phyloP scores from a whole-genome alignment of 2,113 vertebrate genomes.

The Cynocephalus volans region DNA sequence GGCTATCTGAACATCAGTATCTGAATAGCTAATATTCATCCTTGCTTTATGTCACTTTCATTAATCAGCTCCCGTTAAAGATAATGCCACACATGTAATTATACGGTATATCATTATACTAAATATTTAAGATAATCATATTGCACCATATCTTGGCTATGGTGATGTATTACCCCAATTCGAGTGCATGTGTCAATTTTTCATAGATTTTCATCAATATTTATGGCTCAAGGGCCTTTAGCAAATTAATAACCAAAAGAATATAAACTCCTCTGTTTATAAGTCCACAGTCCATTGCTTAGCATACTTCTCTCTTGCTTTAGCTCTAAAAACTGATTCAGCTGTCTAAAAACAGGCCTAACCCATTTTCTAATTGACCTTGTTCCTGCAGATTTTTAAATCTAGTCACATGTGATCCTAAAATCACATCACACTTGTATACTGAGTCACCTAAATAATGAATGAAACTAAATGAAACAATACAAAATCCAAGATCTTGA shows the following conservation, averaged over 20 bases:
- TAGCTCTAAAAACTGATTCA: background rate
- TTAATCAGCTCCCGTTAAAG: slow-evolving; percentile 73
- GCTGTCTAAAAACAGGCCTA: slow-evolving; percentile 50
- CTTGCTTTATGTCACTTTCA: slow-evolving; percentile 52
- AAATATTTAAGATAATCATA: slow-evolving; percentile 73
- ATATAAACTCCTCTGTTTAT: background rate
- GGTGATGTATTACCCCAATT: slow-evolving; percentile 46
- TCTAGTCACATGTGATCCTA: slow-evolving; percentile 3
- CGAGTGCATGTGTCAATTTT: slow-evolving; percentile 58
- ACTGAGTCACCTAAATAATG: slow-evolving; percentile 46
- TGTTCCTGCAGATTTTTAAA: background rate
- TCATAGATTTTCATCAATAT: slow-evolving; percentile 70
- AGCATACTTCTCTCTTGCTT: slow-evolving; percentile 12
- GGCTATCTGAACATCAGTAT: slow-evolving; percentile 52
- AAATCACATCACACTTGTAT: slow-evolving; percentile 33
- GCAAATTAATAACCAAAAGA: slow-evolving; percentile 73
- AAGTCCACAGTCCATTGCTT: background rate
- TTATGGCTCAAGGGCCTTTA: slow-evolving; percentile 37
- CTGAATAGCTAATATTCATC: slow-evolving; percentile 72
- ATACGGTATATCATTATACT: slow-evolving; percentile 54
- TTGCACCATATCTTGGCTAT: slow-evolving; percentile 13
- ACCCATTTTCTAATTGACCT: slow-evolving; percentile 28
- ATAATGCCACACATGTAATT: slow-evolving; percentile 72
- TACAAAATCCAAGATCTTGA: background rate
- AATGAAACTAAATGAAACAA: slow-evolving; percentile 9